Evolutionary conservation across 2,797 vertebrate genomes (phyloP).

Genomic region (Thalassophryne amazonica): DNA sequence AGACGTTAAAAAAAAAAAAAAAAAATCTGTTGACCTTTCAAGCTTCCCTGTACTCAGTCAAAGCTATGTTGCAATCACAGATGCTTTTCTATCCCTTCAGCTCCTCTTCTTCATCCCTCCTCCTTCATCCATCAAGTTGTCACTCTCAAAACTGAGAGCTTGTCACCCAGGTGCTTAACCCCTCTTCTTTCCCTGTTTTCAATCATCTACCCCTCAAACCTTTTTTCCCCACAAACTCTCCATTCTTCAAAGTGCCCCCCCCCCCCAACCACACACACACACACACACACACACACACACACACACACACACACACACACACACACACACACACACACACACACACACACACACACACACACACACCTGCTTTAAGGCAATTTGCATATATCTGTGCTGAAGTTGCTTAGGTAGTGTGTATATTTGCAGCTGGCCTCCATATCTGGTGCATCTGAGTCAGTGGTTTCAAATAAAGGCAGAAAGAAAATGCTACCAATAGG

Average conservation of each 20-base stretch:
- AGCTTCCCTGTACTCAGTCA: constrained; percentile 8
- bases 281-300: too few relatives aligned
- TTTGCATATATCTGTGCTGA: too few relatives aligned
- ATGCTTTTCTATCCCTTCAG: constrained; percentile 15
- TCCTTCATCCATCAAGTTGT: constrained; percentile 71
- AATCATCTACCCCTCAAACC: constrained; percentile 30
- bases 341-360: neutral
- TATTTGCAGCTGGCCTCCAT: too few relatives aligned
- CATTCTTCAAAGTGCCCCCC: neutral
- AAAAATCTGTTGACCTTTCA: constrained; percentile 1
- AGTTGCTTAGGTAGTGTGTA: too few relatives aligned
- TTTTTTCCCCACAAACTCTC: neutral
- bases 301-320: neutral
- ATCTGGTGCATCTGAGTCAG: too few relatives aligned
- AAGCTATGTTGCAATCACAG: constrained; percentile 3
- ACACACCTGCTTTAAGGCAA: too few relatives aligned
- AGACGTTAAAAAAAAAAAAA: neutral
- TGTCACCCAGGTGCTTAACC: constrained; percentile 68
- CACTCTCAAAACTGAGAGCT: constrained; percentile 57
- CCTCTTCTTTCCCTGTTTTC: constrained; percentile 46
- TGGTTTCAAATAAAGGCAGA: too few relatives aligned
- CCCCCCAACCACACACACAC: neutral
- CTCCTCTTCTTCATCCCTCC: constrained; percentile 28
- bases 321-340: neutral
- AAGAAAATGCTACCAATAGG: too few relatives aligned